Percentiles rank a stretch among this genome's conserved stretches.
These are phyloP conservation scores for Podarcis cretensis DNA, from an alignment of 2,113 vertebrate genomes.

Conservation along the genomic window DNA sequence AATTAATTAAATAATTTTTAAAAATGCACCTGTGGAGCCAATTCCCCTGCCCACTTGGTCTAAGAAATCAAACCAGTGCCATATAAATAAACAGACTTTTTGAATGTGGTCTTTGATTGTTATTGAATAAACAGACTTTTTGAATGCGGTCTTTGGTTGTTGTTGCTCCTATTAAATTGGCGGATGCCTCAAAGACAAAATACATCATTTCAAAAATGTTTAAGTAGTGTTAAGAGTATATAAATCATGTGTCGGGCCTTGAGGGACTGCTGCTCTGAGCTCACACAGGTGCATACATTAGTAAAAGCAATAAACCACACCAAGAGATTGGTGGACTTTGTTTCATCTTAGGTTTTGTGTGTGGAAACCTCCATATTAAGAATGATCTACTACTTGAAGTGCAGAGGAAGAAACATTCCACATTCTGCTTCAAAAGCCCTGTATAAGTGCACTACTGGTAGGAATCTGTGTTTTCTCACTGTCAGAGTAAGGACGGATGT, in stretches of 20 bases:
- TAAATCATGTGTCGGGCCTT: conserved; percentile 47
- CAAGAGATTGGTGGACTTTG: neutral
- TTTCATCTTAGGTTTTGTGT: conserved; percentile 6
- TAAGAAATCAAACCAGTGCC: neutral
- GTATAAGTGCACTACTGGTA: fast-evolving
- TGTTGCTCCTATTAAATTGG: conserved; percentile 29
- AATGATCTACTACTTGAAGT: conserved; percentile 10
- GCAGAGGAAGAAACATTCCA: neutral
- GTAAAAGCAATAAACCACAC: conserved; percentile 41
- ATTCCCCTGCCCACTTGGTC: neutral
- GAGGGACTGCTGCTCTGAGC: conserved; percentile 34
- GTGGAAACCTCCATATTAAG: neutral
- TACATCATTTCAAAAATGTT: conserved; percentile 20
- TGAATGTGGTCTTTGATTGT: neutral
- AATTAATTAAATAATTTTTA: too few species aligned
- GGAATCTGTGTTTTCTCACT: conserved; percentile 5
- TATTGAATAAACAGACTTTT: neutral
- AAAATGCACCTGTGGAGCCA: neutral
- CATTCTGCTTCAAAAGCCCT: neutral
- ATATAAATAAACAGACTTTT: neutral
- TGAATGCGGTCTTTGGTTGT: neutral
- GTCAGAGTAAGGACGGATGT: neutral
- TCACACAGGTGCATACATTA: conserved; percentile 34
- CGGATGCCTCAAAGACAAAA: conserved; percentile 9
- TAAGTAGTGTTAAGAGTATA: conserved; percentile 46